These are phyloP conservation scores for Sphyrna mokarran DNA, from an alignment of 2,113 vertebrate species.

Conservation along the genomic window DNA sequence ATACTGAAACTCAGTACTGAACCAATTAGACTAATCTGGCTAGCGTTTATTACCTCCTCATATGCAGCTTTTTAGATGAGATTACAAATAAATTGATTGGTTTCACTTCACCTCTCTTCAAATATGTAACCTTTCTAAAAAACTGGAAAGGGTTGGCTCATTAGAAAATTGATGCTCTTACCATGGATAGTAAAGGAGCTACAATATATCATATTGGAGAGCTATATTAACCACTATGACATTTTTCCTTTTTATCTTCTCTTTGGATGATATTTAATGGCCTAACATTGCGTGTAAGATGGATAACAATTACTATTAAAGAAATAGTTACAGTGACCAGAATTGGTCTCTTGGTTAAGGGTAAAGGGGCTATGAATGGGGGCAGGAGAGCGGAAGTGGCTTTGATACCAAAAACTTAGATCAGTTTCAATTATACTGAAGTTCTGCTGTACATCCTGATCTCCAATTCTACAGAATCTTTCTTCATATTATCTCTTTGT, in stretches of 20 bases:
- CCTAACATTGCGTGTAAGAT: not conserved
- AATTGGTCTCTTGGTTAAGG: not conserved
- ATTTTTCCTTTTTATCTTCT: not conserved
- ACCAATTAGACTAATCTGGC: not conserved
- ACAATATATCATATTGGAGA: conserved; percentile 12
- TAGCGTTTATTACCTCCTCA: not conserved
- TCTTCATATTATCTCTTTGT: not conserved
- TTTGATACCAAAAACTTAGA: not conserved
- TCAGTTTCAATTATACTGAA: not conserved
- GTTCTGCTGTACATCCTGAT: not conserved
- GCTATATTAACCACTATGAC: not conserved
- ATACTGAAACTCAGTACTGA: not conserved
- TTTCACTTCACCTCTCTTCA: not conserved
- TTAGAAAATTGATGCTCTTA: not conserved
- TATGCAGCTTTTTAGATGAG: conserved; percentile 18
- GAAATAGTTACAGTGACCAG: not conserved
- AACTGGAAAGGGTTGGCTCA: not conserved
- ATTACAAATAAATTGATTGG: not conserved
- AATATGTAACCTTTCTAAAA: conserved; percentile 1
- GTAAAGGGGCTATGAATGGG: not conserved
- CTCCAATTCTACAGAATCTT: not conserved
- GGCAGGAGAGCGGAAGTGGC: not conserved
- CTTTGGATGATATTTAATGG: not conserved
- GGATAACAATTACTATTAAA: not conserved
- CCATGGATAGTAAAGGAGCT: not conserved